Conservation (phyloP, 2,888 invertebrate species). For the Creontiades dilutus region DNA sequence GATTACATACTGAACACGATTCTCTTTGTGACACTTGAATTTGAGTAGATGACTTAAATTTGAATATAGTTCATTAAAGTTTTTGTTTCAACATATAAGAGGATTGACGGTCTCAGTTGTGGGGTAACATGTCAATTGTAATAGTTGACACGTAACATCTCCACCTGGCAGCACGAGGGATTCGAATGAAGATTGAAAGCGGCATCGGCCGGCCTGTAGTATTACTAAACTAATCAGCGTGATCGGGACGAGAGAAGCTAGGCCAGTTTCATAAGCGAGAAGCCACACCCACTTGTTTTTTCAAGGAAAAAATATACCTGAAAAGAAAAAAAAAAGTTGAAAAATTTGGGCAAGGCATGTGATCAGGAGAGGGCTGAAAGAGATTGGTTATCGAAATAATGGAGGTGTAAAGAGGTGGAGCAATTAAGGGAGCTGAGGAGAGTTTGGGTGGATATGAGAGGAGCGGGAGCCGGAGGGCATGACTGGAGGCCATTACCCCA, state of each 20-base stretch:
- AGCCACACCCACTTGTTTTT: background rate
- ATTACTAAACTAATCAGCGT: background rate
- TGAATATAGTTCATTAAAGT: no score
- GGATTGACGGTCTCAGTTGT: no score
- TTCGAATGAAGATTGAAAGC: no score
- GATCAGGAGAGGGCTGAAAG: background rate
- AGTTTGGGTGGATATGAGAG: constrained; percentile 19
- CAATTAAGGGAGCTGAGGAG: background rate
- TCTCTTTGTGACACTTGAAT: no score
- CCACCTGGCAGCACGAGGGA: no score
- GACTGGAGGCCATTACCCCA: constrained; percentile 1
- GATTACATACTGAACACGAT: no score
- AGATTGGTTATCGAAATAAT: constrained; percentile 36
- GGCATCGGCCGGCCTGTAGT: no score
- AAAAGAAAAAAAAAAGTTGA: background rate
- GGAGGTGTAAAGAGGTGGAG: constrained; percentile 36
- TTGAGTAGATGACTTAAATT: no score
- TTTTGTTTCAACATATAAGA: no score
- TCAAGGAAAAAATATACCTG: background rate
- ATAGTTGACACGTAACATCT: no score
- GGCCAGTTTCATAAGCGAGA: background rate
- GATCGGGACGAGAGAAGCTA: background rate
- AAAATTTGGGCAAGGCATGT: background rate
- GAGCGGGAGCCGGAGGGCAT: background rate
- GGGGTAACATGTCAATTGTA: no score